A percentile compares a stretch with the other conserved stretches of the same genome.
Evolutionary conservation across 2,113 vertebrate genomes (phyloP).

Genomic region (Pristiophorus japonicus): DNA sequence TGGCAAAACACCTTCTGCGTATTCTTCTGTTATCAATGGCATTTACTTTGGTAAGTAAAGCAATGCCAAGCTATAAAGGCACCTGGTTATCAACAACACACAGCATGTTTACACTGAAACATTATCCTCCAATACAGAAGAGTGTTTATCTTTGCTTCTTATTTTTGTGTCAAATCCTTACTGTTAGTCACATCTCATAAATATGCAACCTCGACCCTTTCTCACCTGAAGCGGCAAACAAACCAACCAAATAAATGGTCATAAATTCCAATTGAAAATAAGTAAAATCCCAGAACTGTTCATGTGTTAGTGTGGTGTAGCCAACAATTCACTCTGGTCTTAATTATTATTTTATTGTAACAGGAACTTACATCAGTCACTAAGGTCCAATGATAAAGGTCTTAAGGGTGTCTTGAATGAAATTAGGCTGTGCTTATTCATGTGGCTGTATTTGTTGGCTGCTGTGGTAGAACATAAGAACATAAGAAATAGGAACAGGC

Average conservation of each 20-base stretch:
- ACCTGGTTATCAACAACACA: background rate
- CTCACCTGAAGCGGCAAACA: background rate
- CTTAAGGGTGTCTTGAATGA: background rate
- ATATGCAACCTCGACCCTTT: background rate
- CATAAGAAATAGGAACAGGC: too few relatives aligned
- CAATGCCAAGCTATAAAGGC: background rate
- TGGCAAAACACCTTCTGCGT: slow-evolving; percentile 48
- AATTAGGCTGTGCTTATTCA: background rate
- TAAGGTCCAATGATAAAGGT: background rate
- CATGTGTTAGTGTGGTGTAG: too few relatives aligned
- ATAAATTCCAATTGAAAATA: background rate
- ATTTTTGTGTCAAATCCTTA: background rate
- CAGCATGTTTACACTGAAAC: background rate
- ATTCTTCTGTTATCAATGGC: slow-evolving; percentile 52
- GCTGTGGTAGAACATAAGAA: too few relatives aligned
- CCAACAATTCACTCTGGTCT: too few relatives aligned
- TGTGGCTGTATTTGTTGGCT: background rate
- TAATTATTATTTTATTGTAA: too few relatives aligned
- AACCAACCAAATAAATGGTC: background rate
- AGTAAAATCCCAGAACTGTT: background rate
- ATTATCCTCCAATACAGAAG: background rate
- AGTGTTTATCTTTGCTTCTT: background rate
- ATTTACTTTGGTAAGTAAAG: slow-evolving; percentile 53
- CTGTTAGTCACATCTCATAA: background rate
- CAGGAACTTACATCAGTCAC: background rate